Evolutionary conservation across 2,888 invertebrate species (phyloP), one percentile per base, ranked within the genome.

Genomic region (Drosophila rubida): DNA sequence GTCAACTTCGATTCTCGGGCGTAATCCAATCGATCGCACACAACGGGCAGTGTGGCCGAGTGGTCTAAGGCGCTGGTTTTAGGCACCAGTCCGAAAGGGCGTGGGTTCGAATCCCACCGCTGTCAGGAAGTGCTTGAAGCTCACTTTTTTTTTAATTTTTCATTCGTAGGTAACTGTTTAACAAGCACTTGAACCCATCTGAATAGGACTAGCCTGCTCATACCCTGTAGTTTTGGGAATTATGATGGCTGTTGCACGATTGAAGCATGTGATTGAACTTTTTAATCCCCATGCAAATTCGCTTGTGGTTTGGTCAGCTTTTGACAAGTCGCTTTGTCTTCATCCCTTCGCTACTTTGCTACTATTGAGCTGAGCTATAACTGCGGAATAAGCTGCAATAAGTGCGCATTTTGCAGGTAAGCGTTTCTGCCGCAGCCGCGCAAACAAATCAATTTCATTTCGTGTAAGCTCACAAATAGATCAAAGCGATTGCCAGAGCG

Each of bases 41-140:
- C 19, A 19, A 19, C 2, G 19, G 92, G 92, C 92, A 91, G 92
- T 91, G 92, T 92, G 92, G 92, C 92, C 92, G 92, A 92, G 92
- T 90, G 92, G 92, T 92, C 92, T 92, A 92, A 92, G 92, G 92
- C 92, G 92, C 92, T 92, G 92, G 92, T 92, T 92, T 92, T 92
- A 92, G 92, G 92, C 92, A 92, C 92, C 92, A 92, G 92, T 92
- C 92, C 92, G 92, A 91, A 91, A 91, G 91, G 91, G 92, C 92
- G 92, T 91, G 92, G 91, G 92, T 92, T 92, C 92, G 92, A 92
- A 92, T 92, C 92, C 91, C 92, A 91, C 91, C 92, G 91, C 91
- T 92, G 92, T 91, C 92, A 92, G 3, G 19, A 19, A n/a, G n/a
- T n/a, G 19, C 19, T 19, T 19, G 19, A 19, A 19, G 1, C 19